Conservation (phyloP, 2,888 invertebrate species). For the Opisthograptis luteolata region DNA sequence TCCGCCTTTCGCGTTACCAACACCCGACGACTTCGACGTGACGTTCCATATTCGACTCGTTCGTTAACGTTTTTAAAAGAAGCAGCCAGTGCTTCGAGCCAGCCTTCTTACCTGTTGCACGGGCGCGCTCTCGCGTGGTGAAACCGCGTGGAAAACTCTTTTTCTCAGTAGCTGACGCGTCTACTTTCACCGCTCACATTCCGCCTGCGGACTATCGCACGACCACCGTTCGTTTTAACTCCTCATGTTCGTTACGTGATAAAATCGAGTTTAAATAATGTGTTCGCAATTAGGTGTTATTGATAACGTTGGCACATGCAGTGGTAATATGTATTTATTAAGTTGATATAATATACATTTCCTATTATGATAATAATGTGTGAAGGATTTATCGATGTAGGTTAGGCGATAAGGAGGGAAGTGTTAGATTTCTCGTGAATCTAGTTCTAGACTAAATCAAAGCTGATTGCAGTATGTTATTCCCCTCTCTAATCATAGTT, state of each 20-base stretch:
- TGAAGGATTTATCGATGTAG: constrained; percentile 43
- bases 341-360: constrained; percentile 32
- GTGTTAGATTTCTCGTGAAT: constrained; percentile 24
- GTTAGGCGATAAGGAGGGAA: constrained; percentile 40
- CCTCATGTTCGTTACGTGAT: constrained; percentile 58
- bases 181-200: constrained; percentile 81
- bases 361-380: constrained; percentile 30
- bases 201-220: constrained; percentile 62
- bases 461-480: constrained; percentile 33
- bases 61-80: constrained; percentile 8
- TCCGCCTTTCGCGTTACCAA: constrained; percentile 51
- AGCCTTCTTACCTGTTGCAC: constrained; percentile 65
- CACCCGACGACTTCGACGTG: constrained; percentile 3
- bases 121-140: constrained; percentile 70
- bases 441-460: constrained; percentile 22
- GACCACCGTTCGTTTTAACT: constrained; percentile 51
- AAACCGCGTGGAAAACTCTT: constrained; percentile 80
- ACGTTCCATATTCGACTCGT: constrained; percentile 18
- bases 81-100: constrained; percentile 18
- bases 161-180: constrained; percentile 77
- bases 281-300: constrained; percentile 46
- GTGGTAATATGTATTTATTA: constrained; percentile 46
- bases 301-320: constrained; percentile 47
- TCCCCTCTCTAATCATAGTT: constrained; percentile 10
- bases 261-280: constrained; percentile 50